Evolutionary conservation across 2,113 vertebrate species (phyloP), one percentile per base, ranked within the genome.

Genomic region (Centropus unirufus): DNA sequence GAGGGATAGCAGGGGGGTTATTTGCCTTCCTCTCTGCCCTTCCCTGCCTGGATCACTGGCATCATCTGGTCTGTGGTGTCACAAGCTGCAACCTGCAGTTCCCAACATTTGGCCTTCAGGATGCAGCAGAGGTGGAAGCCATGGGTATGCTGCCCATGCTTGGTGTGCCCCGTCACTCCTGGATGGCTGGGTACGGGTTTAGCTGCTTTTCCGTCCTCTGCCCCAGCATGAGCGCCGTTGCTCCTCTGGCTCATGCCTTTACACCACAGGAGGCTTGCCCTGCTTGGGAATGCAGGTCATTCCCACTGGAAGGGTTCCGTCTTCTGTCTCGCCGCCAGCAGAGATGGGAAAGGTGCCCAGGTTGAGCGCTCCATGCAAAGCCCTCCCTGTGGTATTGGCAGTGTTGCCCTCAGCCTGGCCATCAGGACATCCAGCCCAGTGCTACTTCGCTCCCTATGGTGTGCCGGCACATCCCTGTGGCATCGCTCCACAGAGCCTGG

Each of bases 251-350:
- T 86, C 5, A 1, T 79, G 79, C 80, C 58, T 57, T 84, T 2
- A 1, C 0, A 0, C 42, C 7, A 2, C 0, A 0, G 34, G 40
- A 81, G 8, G 62, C 63, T 46, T 68, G 44, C 4, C 13, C 44
- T 54, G 63, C 69, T 34, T 44, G 81, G 77, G 57, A 20, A n/a
- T 59, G 44, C 1, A 8, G 36, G 57, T 30, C 18, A 36, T 52
- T 89, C 87, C 75, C 4, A 9, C 66, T 64, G 76, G 54, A 32
- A 75, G 63, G 46, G 11, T 87, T 26, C 39, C 19, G 2, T 8
- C 54, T 58, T 61, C 52, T 39, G 8, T 77, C 62, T 27, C 0
- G 0, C 69, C 84, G 52, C 58, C 47, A 17, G 69, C 57, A 81
- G 51, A 68, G 57, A 69, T 7, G 32, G 49, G 69, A 30, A 51